Evolutionary conservation across 2,113 vertebrate species (phyloP).

Genomic region (Tylochromis polylepis): DNA sequence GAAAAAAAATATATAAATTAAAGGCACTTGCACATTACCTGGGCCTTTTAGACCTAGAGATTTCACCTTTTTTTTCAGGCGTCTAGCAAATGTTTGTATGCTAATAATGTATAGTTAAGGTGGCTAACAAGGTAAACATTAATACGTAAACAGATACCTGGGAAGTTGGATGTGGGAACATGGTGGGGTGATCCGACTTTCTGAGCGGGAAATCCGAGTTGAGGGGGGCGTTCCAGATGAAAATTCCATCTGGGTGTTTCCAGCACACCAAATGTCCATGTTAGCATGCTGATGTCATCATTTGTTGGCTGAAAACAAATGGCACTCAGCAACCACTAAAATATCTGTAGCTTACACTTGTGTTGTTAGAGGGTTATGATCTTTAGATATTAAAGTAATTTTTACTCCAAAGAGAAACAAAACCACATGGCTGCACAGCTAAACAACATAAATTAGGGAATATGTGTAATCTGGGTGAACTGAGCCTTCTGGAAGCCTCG

Average conservation of each 20-base stretch:
- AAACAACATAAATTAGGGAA: background rate
- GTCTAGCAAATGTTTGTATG: too few species aligned
- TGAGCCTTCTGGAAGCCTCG: background rate
- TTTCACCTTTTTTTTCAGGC: background rate
- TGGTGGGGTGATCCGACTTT: too few species aligned
- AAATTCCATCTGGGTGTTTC: too few species aligned
- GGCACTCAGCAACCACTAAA: too few species aligned
- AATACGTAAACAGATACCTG: too few species aligned
- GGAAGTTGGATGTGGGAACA: too few species aligned
- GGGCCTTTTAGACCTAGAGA: background rate
- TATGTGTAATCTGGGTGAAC: background rate
- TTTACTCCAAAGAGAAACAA: background rate
- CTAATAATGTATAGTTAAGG: background rate
- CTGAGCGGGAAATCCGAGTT: too few species aligned
- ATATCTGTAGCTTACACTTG: background rate
- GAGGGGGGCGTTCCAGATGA: too few species aligned
- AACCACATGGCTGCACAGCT: background rate
- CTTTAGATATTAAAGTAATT: background rate
- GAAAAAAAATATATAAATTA: background rate
- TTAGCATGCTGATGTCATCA: background rate
- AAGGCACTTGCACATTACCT: background rate
- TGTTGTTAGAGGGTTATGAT: background rate
- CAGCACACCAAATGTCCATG: background rate
- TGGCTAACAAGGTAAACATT: background rate
- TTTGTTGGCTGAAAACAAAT: background rate